Percentiles rank a stretch among this genome's conserved stretches.
phyloP scores from a whole-genome alignment of 2,797 vertebrate genomes.

The Lutjanus argentimaculatus region DNA sequence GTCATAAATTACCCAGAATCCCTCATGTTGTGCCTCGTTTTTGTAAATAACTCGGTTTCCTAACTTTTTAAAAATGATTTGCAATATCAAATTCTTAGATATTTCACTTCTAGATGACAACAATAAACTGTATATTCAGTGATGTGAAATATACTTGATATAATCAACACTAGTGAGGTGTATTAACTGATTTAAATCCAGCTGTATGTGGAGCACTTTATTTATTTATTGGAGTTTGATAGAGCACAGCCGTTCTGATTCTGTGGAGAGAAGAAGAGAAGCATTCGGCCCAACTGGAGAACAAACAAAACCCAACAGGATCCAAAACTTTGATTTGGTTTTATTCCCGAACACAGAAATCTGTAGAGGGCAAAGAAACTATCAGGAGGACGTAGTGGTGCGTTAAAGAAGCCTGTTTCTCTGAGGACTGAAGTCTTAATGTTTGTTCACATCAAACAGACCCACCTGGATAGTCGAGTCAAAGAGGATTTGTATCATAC shows the following conservation, averaged over 20 bases:
- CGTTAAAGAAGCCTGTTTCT: slow-evolving; percentile 30
- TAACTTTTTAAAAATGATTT: slow-evolving; percentile 54
- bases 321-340: slow-evolving; percentile 24
- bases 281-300: slow-evolving; percentile 15
- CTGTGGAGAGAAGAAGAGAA: slow-evolving; percentile 33
- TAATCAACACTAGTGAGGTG: slow-evolving; percentile 67
- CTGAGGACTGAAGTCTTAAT: slow-evolving; percentile 28
- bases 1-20: slow-evolving; percentile 39
- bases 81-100: slow-evolving; percentile 64
- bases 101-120: slow-evolving; percentile 57
- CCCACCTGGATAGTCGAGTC: slow-evolving; percentile 46
- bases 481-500: slow-evolving; percentile 81
- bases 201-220: slow-evolving; percentile 85
- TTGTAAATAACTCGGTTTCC: slow-evolving; percentile 71
- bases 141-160: slow-evolving; percentile 57
- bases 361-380: not conserved
- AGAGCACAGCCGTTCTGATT: slow-evolving; percentile 70
- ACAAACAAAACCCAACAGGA: slow-evolving; percentile 24
- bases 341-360: not conserved
- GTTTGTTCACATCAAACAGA: slow-evolving; percentile 46
- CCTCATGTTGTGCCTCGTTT: slow-evolving; percentile 51
- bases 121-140: slow-evolving; percentile 73
- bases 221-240: slow-evolving; percentile 87
- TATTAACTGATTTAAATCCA: slow-evolving; percentile 71
- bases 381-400: not conserved